These are phyloP conservation scores for Coptodon bakossiorum DNA, from an alignment of 2,113 vertebrate species.

Conservation along the genomic window DNA sequence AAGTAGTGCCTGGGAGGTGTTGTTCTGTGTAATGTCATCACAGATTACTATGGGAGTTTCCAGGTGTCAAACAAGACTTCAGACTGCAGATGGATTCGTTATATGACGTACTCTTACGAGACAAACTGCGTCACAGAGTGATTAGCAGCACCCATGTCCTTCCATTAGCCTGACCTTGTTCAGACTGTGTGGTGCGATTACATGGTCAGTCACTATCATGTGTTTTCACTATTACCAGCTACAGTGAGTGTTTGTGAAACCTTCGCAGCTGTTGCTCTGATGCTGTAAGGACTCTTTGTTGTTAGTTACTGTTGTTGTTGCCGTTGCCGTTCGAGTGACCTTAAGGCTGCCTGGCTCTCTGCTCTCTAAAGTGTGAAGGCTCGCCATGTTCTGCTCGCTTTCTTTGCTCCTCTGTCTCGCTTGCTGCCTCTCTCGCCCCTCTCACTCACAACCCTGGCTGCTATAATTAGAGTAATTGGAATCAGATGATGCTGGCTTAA, in stretches of 20 bases:
- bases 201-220: slow-evolving; percentile 12
- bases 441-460: slow-evolving; percentile 50
- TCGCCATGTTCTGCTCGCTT: neutral
- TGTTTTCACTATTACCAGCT: slow-evolving; percentile 2
- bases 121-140: slow-evolving; percentile 19
- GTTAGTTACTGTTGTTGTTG: slow-evolving; percentile 58
- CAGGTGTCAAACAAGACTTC: slow-evolving; percentile 39
- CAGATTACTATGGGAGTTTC: neutral
- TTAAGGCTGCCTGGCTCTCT: slow-evolving; percentile 9
- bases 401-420: neutral
- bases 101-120: slow-evolving; percentile 16
- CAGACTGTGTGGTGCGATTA: slow-evolving; percentile 24
- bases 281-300: slow-evolving; percentile 28
- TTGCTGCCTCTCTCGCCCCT: slow-evolving; percentile 7
- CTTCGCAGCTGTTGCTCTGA: slow-evolving; percentile 27
- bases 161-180: slow-evolving; percentile 44
- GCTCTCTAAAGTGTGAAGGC: slow-evolving; percentile 33
- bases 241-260: neutral
- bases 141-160: slow-evolving; percentile 34
- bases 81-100: neutral
- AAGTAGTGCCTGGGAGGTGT: neutral
- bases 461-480: slow-evolving; percentile 77
- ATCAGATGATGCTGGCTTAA: slow-evolving; percentile 70
- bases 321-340: slow-evolving; percentile 19
- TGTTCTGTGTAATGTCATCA: neutral